phyloP scores from a whole-genome alignment of 2,113 vertebrate genomes.

The Zosterops lateralis region DNA sequence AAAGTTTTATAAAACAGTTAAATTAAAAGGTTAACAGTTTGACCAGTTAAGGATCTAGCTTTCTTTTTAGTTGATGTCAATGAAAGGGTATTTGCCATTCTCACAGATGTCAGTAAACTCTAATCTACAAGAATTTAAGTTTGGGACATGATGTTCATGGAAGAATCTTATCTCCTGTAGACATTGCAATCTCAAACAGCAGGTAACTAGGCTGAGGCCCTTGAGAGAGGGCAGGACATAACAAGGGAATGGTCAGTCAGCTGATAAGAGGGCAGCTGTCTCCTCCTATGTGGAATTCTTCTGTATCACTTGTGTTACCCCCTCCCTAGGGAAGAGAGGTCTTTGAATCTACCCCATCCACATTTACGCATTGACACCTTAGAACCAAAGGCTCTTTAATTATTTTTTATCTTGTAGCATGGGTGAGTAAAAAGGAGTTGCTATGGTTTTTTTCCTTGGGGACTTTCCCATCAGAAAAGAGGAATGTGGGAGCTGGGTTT shows the following conservation, averaged over 20 bases:
- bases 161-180: background rate
- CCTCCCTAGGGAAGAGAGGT: background rate
- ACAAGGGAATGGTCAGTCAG: background rate
- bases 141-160: background rate
- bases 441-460: background rate
- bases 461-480: background rate
- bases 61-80: constrained; percentile 14
- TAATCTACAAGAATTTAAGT: background rate
- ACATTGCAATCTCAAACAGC: background rate
- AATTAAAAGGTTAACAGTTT: constrained; percentile 37
- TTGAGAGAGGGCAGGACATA: background rate
- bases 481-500: background rate
- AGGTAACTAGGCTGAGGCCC: background rate
- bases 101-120: constrained; percentile 8
- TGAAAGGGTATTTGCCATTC: constrained; percentile 19
- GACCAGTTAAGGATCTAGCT: constrained; percentile 41
- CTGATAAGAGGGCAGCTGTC: background rate
- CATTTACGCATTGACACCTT: background rate
- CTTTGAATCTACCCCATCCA: background rate
- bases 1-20: constrained; percentile 39
- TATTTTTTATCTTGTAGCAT: background rate
- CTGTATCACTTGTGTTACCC: background rate
- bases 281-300: background rate
- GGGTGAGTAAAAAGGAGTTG: background rate
- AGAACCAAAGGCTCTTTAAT: background rate